These are phyloP conservation scores for Mycetomoellerius zeteki DNA, from an alignment of 1,140 invertebrate genomes.

Conservation along the genomic window DNA sequence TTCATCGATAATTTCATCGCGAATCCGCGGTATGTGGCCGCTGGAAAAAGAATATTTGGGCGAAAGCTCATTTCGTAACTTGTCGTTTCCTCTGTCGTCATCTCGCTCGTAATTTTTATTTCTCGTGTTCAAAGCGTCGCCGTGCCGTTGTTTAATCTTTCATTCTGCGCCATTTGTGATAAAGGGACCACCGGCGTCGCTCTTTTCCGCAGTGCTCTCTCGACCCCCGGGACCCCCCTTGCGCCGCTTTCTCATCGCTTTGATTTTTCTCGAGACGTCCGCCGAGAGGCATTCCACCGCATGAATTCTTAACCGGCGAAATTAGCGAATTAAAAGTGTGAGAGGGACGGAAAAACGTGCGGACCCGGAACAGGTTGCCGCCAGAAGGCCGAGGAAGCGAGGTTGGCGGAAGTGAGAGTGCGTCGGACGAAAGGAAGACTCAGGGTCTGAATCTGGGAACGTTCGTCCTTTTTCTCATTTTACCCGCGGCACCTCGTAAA, in stretches of 20 bases:
- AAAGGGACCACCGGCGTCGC: constrained; percentile 77
- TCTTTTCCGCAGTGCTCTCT: constrained; percentile 64
- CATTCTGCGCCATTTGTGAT: constrained; percentile 84
- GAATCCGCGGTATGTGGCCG: background rate
- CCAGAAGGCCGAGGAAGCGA: constrained; percentile 31
- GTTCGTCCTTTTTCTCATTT: constrained; percentile 21
- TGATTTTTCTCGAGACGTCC: constrained; percentile 86
- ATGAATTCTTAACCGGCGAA: constrained; percentile 86
- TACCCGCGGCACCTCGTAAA: constrained; percentile 56
- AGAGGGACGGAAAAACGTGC: constrained; percentile 67
- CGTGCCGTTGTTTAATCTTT: constrained; percentile 84
- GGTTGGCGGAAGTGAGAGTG: constrained; percentile 2
- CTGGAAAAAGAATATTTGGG: background rate
- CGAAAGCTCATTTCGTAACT: constrained; percentile 8
- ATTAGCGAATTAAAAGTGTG: constrained; percentile 86
- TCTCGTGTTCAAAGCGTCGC: constrained; percentile 49
- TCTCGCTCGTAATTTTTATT: constrained; percentile 45
- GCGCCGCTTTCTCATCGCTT: constrained; percentile 81
- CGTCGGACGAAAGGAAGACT: constrained; percentile 31
- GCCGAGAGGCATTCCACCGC: constrained; percentile 81
- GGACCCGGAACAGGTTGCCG: constrained; percentile 31
- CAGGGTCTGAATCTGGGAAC: constrained; percentile 44
- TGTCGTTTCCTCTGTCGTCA: constrained; percentile 32
- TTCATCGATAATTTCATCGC: constrained; percentile 27
- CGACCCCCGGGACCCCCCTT: background rate